Evolutionary conservation across 2,797 vertebrate genomes (phyloP).

Genomic region (Rhodeus uyekii): DNA sequence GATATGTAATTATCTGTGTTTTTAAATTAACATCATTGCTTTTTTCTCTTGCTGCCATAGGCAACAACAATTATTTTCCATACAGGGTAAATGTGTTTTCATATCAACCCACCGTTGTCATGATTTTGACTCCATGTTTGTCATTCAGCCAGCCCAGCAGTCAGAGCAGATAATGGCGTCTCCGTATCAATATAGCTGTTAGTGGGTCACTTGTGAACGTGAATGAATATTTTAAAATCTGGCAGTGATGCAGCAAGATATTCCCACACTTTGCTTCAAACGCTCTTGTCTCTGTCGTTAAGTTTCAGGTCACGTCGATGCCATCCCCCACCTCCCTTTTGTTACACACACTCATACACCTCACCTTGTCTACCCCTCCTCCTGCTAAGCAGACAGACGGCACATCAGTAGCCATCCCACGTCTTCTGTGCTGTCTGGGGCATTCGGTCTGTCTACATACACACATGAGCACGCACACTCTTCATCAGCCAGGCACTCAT

Average conservation of each 20-base stretch:
- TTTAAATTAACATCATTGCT: not conserved
- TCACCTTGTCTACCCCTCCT: conserved; percentile 48
- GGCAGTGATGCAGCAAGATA: conserved; percentile 54
- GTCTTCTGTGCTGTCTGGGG: conserved; percentile 67
- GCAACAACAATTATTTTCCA: not conserved
- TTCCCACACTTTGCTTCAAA: conserved; percentile 21
- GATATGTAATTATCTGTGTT: not conserved
- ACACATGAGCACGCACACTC: conserved; percentile 42
- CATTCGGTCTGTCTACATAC: conserved; percentile 49
- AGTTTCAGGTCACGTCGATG: conserved; percentile 49
- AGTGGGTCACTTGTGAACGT: conserved; percentile 59
- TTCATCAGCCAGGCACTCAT: conserved; percentile 59
- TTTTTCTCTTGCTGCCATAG: not conserved
- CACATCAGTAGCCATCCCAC: conserved; percentile 73
- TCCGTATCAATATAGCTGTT: conserved; percentile 41
- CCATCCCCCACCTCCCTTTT: conserved; percentile 31
- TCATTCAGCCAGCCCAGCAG: not conserved
- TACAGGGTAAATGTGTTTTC: conserved; percentile 11
- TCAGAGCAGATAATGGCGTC: conserved; percentile 54
- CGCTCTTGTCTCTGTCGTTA: conserved; percentile 14
- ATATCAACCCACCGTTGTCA: conserved; percentile 5
- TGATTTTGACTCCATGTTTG: conserved; percentile 22
- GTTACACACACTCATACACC: conserved; percentile 28
- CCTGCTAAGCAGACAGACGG: conserved; percentile 66
- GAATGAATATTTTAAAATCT: conserved; percentile 72